A percentile compares a stretch with the other conserved stretches of the same genome.
These are phyloP conservation scores for Crypturellus tataupa DNA, from an alignment of 2,797 vertebrate species.

Conservation along the genomic window DNA sequence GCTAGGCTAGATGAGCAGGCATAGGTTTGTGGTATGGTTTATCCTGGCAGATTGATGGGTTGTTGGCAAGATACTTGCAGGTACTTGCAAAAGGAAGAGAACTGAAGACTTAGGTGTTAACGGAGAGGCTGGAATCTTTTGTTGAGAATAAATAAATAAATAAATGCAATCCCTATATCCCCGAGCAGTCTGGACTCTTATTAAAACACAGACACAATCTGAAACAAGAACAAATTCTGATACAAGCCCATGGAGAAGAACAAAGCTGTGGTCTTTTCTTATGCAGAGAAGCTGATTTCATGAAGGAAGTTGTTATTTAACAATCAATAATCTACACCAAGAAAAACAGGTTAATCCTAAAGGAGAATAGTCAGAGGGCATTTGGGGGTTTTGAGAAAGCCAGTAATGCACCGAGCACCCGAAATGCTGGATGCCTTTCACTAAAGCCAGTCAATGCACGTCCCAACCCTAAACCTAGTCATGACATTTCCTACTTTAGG, in stretches of 20 bases:
- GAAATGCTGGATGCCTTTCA: neutral
- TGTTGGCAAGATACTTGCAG: neutral
- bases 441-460: neutral
- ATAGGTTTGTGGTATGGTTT: neutral
- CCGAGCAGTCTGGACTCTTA: neutral
- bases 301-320: neutral
- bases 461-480: neutral
- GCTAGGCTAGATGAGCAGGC: neutral
- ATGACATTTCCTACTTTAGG: neutral
- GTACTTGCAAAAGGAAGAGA: neutral
- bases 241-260: neutral
- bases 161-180: neutral
- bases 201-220: neutral
- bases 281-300: neutral
- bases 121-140: neutral
- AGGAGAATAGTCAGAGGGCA: neutral
- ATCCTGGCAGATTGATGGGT: neutral
- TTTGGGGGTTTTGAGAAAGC: neutral
- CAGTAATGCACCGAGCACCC: neutral
- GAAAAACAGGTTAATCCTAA: neutral
- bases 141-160: neutral
- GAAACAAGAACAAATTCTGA: neutral
- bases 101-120: slow-evolving; percentile 6
- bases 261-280: neutral
- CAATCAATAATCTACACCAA: neutral